phyloP scores from a whole-genome alignment of 2,797 vertebrate genomes.

The Thamnophis elegans region DNA sequence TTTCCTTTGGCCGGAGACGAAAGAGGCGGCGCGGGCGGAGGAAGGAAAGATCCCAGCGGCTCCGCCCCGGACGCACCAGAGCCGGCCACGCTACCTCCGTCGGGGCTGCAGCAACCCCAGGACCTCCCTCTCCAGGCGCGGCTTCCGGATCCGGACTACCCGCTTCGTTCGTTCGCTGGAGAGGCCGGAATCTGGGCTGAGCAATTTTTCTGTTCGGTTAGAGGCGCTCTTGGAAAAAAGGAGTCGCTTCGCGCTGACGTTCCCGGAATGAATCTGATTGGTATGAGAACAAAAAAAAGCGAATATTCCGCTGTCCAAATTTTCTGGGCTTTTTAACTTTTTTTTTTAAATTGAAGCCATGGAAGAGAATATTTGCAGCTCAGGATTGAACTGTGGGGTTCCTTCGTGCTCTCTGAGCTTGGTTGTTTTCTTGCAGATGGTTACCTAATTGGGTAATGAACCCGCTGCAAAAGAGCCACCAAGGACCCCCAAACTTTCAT shows the following conservation, averaged over 20 bases:
- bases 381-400: neutral
- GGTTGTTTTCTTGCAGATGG: neutral
- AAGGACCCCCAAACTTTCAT: neutral
- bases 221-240: neutral
- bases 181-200: neutral
- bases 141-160: slow-evolving; percentile 19
- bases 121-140: neutral
- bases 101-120: neutral
- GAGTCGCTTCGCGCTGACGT: neutral
- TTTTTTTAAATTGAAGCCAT: neutral
- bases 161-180: neutral
- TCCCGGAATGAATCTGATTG: neutral
- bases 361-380: neutral
- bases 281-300: neutral
- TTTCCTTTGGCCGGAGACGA: too few relatives aligned
- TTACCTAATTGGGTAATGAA: neutral
- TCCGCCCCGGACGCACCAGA: slow-evolving; percentile 3
- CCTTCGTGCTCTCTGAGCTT: neutral
- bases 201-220: rapidly evolving
- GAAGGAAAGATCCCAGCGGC: neutral
- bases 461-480: neutral
- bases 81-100: neutral
- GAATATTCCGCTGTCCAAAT: neutral
- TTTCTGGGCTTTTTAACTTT: neutral
- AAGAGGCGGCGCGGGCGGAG: neutral